Percentiles rank a stretch among this genome's conserved stretches.
phyloP scores from a whole-genome alignment of 2,113 vertebrate genomes.

The Anseranas semipalmata region DNA sequence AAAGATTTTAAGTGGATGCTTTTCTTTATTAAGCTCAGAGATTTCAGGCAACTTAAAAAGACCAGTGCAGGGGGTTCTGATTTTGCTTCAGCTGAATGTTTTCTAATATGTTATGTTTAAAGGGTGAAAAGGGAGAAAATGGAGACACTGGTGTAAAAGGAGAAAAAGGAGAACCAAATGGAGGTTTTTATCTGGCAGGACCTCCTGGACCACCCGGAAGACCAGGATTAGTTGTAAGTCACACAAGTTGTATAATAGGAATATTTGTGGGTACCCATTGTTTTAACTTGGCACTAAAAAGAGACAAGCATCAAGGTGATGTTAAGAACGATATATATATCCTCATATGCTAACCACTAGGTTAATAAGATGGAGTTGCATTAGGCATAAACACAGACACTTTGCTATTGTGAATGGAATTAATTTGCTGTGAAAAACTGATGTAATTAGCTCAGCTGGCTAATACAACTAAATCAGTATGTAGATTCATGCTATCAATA shows the following conservation, averaged over 20 bases:
- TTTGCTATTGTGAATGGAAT: background rate
- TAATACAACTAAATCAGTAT: background rate
- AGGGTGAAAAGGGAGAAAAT: slow-evolving; percentile 81
- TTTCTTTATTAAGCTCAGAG: background rate
- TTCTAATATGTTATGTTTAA: slow-evolving; percentile 29
- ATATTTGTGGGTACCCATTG: background rate
- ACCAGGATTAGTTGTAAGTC: slow-evolving; percentile 85
- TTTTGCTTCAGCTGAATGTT: background rate
- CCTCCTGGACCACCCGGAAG: slow-evolving; percentile 83
- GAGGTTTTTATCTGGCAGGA: slow-evolving; percentile 71
- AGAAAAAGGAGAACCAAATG: slow-evolving; percentile 83
- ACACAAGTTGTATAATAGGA: background rate
- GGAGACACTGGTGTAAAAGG: slow-evolving; percentile 82
- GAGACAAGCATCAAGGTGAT: background rate
- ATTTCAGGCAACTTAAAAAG: background rate
- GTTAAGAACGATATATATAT: background rate
- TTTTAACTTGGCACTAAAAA: background rate
- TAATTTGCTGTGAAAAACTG: background rate
- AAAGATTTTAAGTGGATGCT: background rate
- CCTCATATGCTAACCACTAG: background rate
- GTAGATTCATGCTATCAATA: background rate
- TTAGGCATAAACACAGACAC: background rate
- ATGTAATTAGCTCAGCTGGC: background rate
- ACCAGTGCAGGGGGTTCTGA: background rate
- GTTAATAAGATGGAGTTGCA: background rate